Evolutionary conservation across 2,797 vertebrate species (phyloP).

Genomic region (Lindbergichthys nudifrons): DNA sequence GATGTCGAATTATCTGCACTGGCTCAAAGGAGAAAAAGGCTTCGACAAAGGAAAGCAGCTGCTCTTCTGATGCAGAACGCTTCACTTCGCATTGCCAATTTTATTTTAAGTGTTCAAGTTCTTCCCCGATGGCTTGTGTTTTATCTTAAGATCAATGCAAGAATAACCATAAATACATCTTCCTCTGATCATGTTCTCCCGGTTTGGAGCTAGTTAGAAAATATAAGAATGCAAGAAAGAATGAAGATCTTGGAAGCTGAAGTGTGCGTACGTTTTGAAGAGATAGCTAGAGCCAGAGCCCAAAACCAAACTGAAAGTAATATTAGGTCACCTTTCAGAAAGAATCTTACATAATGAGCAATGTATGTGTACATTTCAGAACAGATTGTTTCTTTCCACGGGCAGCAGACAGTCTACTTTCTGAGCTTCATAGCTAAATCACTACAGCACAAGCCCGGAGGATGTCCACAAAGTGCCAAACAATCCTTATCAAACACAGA

Average conservation of each 20-base stretch:
- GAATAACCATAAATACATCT: conserved; percentile 2
- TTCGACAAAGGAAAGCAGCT: conserved; percentile 27
- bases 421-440: conserved; percentile 28
- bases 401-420: conserved; percentile 14
- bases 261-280: conserved; percentile 14
- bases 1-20: conserved; percentile 48
- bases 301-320: conserved; percentile 4
- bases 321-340: conserved; percentile 7
- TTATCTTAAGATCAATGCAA: conserved; percentile 18
- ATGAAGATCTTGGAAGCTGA: background rate
- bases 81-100: background rate
- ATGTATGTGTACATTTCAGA: conserved; percentile 23
- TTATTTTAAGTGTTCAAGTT: conserved; percentile 19
- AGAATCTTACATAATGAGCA: conserved; percentile 22
- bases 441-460: conserved; percentile 39
- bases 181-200: background rate
- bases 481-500: conserved; percentile 56
- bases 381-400: conserved; percentile 6
- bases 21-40: conserved; percentile 29
- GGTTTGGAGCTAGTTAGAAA: background rate
- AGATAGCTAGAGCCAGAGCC: conserved; percentile 9
- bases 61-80: conserved; percentile 7
- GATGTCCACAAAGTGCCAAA: conserved; percentile 50
- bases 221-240: background rate
- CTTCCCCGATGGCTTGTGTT: background rate